Conservation (phyloP, 2,888 invertebrate species). For the Bembecia ichneumoniformis region DNA sequence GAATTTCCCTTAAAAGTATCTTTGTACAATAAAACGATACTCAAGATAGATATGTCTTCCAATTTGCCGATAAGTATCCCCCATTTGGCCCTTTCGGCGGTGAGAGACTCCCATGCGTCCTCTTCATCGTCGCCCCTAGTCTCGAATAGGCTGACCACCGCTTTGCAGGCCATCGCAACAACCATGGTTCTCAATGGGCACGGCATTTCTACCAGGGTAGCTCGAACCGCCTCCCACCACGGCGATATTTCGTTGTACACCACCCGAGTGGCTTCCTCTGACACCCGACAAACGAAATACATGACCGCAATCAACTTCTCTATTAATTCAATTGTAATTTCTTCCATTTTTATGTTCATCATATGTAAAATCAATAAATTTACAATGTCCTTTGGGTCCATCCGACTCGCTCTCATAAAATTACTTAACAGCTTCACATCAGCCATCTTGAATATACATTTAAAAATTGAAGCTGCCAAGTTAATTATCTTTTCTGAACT, state of each 20-base stretch:
- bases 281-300: constrained; percentile 75
- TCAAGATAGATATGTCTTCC: constrained; percentile 88
- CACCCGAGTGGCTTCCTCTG: constrained; percentile 73
- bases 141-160: constrained; percentile 74
- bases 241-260: constrained; percentile 80
- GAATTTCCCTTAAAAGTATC: constrained; percentile 43
- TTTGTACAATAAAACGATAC: constrained; percentile 75
- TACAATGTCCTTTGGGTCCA: constrained; percentile 76
- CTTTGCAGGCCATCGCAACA: constrained; percentile 86
- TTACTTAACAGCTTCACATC: constrained; percentile 29
- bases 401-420: constrained; percentile 36
- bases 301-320: constrained; percentile 77
- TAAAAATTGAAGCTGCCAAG: constrained; percentile 44
- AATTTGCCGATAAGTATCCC: constrained; percentile 88
- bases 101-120: constrained; percentile 85
- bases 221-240: constrained; percentile 88
- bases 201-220: constrained; percentile 78
- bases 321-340: constrained; percentile 72
- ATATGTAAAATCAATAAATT: constrained; percentile 80
- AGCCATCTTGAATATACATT: constrained; percentile 58
- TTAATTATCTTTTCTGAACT: constrained; percentile 37
- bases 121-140: constrained; percentile 62
- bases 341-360: constrained; percentile 74
- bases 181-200: constrained; percentile 85
- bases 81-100: constrained; percentile 90